Evolutionary conservation across 2,888 invertebrate species (phyloP).

Genomic region (Romanomermis culicivorax): DNA sequence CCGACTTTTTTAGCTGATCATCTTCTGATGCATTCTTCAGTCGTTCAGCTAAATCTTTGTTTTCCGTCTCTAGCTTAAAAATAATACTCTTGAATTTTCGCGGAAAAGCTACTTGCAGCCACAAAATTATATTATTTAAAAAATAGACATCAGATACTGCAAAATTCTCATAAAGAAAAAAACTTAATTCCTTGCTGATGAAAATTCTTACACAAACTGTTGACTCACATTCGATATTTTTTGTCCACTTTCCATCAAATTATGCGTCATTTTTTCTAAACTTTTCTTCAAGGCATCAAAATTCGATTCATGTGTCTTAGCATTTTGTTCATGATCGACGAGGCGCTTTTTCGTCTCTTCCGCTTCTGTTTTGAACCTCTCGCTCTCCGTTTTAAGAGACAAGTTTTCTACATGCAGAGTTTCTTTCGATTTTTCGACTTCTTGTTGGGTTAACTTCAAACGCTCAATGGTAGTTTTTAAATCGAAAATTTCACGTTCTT

Average conservation of each 20-base stretch:
- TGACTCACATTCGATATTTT: too few relatives aligned
- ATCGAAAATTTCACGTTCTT: background rate
- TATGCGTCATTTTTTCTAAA: background rate
- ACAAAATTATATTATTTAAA: too few relatives aligned
- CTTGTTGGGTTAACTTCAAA: background rate
- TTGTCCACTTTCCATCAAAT: too few relatives aligned
- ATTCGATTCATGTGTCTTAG: background rate
- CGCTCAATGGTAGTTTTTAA: background rate
- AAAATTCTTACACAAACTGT: too few relatives aligned
- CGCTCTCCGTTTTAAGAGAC: background rate
- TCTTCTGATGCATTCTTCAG: too few relatives aligned
- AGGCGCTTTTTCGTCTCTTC: background rate
- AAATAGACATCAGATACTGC: too few relatives aligned
- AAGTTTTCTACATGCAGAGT: background rate
- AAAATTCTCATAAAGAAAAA: too few relatives aligned
- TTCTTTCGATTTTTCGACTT: background rate
- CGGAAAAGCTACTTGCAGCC: too few relatives aligned
- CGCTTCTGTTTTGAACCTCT: background rate
- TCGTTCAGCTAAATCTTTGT: too few relatives aligned
- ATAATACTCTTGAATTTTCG: background rate
- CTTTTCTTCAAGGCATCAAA: background rate
- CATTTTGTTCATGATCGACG: background rate
- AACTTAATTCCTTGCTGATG: too few relatives aligned
- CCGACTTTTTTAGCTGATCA: too few relatives aligned
- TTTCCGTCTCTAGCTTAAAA: background rate